Base-by-base conservation (phyloP, 2,113 vertebrate genomes). In the Nansenia antarctica region DNA sequence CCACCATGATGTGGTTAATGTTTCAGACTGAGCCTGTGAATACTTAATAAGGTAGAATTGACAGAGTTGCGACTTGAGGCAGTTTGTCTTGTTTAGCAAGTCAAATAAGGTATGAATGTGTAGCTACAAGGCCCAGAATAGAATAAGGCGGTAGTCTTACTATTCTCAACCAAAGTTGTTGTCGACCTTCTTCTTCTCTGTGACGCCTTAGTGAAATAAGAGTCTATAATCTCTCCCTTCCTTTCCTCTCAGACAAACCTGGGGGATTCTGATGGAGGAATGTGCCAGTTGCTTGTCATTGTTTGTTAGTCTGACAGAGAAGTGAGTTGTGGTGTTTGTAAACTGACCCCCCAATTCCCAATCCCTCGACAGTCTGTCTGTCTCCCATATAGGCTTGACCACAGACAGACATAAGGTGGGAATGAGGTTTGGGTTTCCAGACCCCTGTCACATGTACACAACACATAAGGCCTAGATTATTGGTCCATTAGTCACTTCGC, bases 221-320 rank as follows among this genome's bases (percentile, higher is more conserved):
- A 68, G 39, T 66, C 67, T 65, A 68, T 45, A 35, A 53, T 27
- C 47, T 68, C 14, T 45, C 8, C 2, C 15, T 14, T 67, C 5
- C 45, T 22, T 24, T 34, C 29, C 45, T 26, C 32, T 34, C 20
- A 52, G 27, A 54, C n/a, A 9, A 37, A 63, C 61, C 3, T 3
- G 20, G 45, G 47, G 32, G 30, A 14, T 26, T 69, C 45, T 24
- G 62, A 60, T 57, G 34, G 55, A 84, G 71, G 87, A 90, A 89
- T 89, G 81, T 89, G 64, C 72, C 86, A 73, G 62, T 67, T 14
- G 65, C 53, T 65, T 65, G 88, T 80, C 85, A 87, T 62, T 81
- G 76, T 89, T 87, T 85, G 82, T 62, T 62, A 52, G 72, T 9
- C 24, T 30, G 78, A 59, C 59, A 14, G 64, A 55, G 45, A 1